Evolutionary conservation across 2,113 vertebrate genomes (phyloP), one percentile per base, ranked within the genome.

Genomic region (Scopus umbretta): DNA sequence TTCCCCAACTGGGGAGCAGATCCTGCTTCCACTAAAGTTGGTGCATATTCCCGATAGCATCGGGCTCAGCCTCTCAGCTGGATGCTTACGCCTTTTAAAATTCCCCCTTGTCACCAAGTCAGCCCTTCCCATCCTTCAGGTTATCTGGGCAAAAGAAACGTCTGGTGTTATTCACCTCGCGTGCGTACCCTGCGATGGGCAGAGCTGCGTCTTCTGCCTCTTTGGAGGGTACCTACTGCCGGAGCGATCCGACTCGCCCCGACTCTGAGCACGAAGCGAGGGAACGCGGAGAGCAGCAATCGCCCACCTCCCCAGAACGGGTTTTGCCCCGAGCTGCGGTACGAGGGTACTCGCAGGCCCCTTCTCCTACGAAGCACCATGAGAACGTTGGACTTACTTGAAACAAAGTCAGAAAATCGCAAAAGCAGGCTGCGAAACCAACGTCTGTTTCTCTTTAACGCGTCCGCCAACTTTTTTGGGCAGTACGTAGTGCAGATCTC

Each of bases 301-400:
- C 53, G 2, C 11, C 19, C 40, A 50, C 61, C 81, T 84, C 78
- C 80, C 88, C 86, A 59, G 91, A 82, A 86, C 3, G 49, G 96
- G 63, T 84, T 94, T 96, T 97, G 94, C 90, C 36, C 72, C 25
- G 63, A 95, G 91, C 86, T 94, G 80, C 70, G 29, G 59, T 36
- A 52, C 4, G 43, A 86, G 86, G 66, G 87, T 68, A 76, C 87
- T 86, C 59, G 25, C 15, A 30, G 34, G n/a, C 81, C 79, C 61
- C 72, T 92, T 88, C 87, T 80, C 85, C 83, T 96, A 47, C 84
- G 59, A 56, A 78, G 93, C 76, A n/a, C 94, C 49, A 42, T 70
- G 90, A 84, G 93, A 96, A 88, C n/a, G 17, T 58, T 16, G 6
- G 6, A 3, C 8, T 61, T 86, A 91, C 40, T 55, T 88, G 88